These are phyloP conservation scores for Chironomus tentans DNA, from an alignment of 2,888 invertebrate species.

Conservation along the genomic window DNA sequence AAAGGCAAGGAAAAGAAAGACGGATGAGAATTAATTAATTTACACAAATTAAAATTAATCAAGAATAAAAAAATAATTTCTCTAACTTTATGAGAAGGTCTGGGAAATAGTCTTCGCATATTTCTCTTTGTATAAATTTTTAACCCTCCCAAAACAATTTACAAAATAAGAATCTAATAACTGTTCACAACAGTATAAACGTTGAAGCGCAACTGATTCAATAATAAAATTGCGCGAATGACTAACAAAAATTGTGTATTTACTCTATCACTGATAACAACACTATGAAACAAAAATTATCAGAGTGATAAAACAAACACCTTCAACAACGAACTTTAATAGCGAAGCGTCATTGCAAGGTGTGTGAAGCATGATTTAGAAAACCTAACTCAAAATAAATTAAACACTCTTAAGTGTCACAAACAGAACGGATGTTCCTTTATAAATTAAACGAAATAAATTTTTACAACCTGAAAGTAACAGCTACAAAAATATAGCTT, in stretches of 20 bases:
- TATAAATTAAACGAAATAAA: too few species aligned
- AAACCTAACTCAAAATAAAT: too few species aligned
- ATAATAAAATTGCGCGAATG: neutral
- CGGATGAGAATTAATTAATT: neutral
- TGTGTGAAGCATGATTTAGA: neutral
- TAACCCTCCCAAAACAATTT: neutral
- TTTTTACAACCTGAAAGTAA: too few species aligned
- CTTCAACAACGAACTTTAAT: neutral
- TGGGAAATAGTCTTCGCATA: slow-evolving; percentile 22
- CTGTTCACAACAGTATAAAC: neutral
- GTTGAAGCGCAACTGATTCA: neutral
- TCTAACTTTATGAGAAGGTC: neutral
- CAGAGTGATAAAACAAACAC: neutral
- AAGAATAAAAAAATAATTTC: neutral
- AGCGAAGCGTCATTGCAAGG: neutral
- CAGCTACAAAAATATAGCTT: too few species aligned
- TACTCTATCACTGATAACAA: slow-evolving; percentile 2
- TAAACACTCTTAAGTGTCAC: too few species aligned
- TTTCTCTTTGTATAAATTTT: neutral
- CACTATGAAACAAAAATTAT: neutral
- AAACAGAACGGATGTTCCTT: too few species aligned
- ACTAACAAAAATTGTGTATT: neutral
- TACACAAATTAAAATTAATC: neutral
- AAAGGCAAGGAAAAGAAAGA: neutral
- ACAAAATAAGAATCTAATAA: neutral